A percentile compares a stretch with the other conserved stretches of the same genome.
Evolutionary conservation across 2,888 invertebrate species (phyloP).

Genomic region (Orchestes rusci): DNA sequence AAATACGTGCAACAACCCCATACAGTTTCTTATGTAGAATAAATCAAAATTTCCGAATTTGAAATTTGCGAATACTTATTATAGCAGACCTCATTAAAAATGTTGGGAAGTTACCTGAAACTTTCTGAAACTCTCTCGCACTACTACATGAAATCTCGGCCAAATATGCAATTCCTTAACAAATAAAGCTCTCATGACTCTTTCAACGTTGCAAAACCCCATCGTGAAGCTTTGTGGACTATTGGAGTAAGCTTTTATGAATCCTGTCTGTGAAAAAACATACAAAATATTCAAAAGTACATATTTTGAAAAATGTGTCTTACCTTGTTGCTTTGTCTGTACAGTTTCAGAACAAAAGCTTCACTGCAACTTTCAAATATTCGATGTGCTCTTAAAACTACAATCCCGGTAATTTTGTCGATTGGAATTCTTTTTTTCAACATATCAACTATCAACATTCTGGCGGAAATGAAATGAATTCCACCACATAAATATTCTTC

Average conservation of each 20-base stretch:
- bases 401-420: constrained; percentile 80
- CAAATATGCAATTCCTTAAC: constrained; percentile 85
- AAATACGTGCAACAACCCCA: too few relatives aligned
- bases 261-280: constrained; percentile 60
- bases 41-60: too few relatives aligned
- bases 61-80: too few relatives aligned
- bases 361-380: constrained; percentile 89
- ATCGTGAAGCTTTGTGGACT: constrained; percentile 83
- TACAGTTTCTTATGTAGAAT: too few relatives aligned
- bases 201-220: constrained; percentile 86
- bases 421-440: constrained; percentile 86
- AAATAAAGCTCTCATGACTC: constrained; percentile 90
- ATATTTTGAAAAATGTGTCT: constrained; percentile 6
- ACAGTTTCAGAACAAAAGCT: constrained; percentile 88
- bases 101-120: constrained; percentile 53
- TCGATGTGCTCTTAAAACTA: constrained; percentile 84
- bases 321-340: constrained; percentile 85
- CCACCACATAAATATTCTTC: constrained; percentile 88
- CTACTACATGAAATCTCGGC: constrained; percentile 75
- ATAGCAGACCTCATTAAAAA: too few relatives aligned
- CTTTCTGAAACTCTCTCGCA: constrained; percentile 53
- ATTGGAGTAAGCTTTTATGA: constrained; percentile 92
- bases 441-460: constrained; percentile 93
- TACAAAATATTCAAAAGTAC: not conserved
- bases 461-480: constrained; percentile 85